Base-by-base conservation (phyloP, 1,140 invertebrate genomes). In the Chionoecetes opilio region DNA sequence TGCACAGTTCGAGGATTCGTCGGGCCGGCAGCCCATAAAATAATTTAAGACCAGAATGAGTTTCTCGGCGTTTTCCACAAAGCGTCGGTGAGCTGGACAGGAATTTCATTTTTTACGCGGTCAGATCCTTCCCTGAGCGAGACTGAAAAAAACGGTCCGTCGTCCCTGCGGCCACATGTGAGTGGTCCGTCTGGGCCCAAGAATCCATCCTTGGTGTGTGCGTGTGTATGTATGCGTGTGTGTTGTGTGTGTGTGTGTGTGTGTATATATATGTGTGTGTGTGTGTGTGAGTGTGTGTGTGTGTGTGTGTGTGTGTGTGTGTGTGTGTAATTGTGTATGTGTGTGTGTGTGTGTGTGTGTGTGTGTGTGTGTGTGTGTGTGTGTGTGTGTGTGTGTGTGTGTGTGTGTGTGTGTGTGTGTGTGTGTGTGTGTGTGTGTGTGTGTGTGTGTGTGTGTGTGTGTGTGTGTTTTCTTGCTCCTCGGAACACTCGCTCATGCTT, bases 41-140 rank as follows among this genome's bases (percentile, higher is more conserved):
- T 17, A 75, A 75, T 75, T 75, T 75, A n/a, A 75, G 63, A n/a
- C 63, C 6, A 75, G 63, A 75, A 75, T 75, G 63, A 75, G 63
- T 75, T 75, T 75, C n/a, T 75, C 63, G n/a, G 21, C 63, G 63
- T 75, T 75, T 75, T 75, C 63, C 26, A n/a, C 63, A 26, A 75
- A 75, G 63, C n/a, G 63, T 2, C 63, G 63, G 63, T 75, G 63
- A 75, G 63, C 63, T n/a, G 63, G n/a, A 26, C 63, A 75, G 63
- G 63, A 75, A 75, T n/a, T 26, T n/a, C 63, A 75, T 75, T 75
- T 75, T 75, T 75, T 75, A 75, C 63, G 46, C 63, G 63, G 63
- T 75, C 63, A 75, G 63, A 75, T 75, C 63, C 63, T 75, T 75
- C 63, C 63, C 63, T n/a, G 26, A 26, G 21, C 63, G 63, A 75